Percentiles rank a stretch among this genome's conserved stretches.
phyloP scores from a whole-genome alignment of 2,888 invertebrate species.

The Heliconius charithonia region DNA sequence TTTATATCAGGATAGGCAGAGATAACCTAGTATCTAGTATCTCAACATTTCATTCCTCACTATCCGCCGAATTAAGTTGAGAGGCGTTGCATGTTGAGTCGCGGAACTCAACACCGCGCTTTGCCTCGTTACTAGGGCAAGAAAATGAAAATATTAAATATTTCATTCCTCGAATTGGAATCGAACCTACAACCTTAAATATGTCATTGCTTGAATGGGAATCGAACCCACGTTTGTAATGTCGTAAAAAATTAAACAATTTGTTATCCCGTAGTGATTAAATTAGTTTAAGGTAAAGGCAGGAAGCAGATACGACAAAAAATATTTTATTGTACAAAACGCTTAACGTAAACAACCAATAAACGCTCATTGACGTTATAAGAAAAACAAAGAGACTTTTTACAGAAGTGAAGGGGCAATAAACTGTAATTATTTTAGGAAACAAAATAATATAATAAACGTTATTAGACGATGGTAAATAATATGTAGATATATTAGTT shows the following conservation, averaged over 20 bases:
- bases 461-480: too few species aligned
- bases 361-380: neutral
- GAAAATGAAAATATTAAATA: too few species aligned
- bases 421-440: neutral
- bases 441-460: neutral
- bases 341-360: neutral
- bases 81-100: neutral
- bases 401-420: neutral
- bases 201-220: too few species aligned
- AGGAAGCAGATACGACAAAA: neutral
- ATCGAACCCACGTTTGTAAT: too few species aligned
- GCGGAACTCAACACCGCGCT: neutral
- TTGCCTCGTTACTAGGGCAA: neutral
- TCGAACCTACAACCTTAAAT: too few species aligned
- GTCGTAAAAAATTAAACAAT: too few species aligned
- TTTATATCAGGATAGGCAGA: neutral
- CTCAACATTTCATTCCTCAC: neutral
- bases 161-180: too few species aligned
- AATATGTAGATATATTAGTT: too few species aligned
- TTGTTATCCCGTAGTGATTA: too few species aligned
- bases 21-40: too few species aligned
- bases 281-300: neutral
- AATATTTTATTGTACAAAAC: neutral
- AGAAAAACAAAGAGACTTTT: neutral
- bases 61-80: neutral